These are phyloP conservation scores for Noctuana brunneofusca DNA, from an alignment of 2,888 invertebrate species.

Conservation along the genomic window DNA sequence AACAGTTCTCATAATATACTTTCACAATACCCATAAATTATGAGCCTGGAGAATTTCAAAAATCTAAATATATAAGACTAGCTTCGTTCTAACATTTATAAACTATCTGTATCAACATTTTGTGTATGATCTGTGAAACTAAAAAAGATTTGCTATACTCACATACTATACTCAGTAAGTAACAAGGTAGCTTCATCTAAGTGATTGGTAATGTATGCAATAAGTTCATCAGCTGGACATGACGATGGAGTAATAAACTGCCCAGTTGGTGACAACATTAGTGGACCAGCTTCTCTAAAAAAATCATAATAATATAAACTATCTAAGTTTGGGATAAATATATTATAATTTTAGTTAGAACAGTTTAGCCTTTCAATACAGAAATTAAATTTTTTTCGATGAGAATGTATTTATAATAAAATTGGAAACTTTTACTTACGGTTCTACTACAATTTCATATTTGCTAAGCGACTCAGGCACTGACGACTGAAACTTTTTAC, in stretches of 20 bases:
- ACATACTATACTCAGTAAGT: slow-evolving; percentile 90
- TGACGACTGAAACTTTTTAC: slow-evolving; percentile 85
- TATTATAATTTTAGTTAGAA: too few relatives aligned
- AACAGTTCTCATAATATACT: neutral
- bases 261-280: slow-evolving; percentile 96
- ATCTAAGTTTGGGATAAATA: too few relatives aligned
- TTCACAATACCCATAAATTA: neutral
- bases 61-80: too few relatives aligned
- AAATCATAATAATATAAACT: too few relatives aligned
- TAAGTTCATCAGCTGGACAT: slow-evolving; percentile 92
- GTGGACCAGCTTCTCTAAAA: slow-evolving; percentile 93
- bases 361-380: too few relatives aligned
- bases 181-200: slow-evolving; percentile 88
- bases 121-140: too few relatives aligned
- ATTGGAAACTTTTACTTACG: too few relatives aligned
- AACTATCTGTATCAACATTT: too few relatives aligned
- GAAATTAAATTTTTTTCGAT: too few relatives aligned
- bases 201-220: slow-evolving; percentile 91
- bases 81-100: too few relatives aligned
- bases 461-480: slow-evolving; percentile 89
- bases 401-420: too few relatives aligned
- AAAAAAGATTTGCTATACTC: slow-evolving; percentile 49
- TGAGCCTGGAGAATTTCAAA: too few relatives aligned
- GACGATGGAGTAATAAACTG: slow-evolving; percentile 96
- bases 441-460: slow-evolving; percentile 94